A percentile compares a stretch with the other conserved stretches of the same genome.
These are phyloP conservation scores for Opisthocomus hoazin DNA, from an alignment of 2,113 vertebrate species.

Conservation along the genomic window DNA sequence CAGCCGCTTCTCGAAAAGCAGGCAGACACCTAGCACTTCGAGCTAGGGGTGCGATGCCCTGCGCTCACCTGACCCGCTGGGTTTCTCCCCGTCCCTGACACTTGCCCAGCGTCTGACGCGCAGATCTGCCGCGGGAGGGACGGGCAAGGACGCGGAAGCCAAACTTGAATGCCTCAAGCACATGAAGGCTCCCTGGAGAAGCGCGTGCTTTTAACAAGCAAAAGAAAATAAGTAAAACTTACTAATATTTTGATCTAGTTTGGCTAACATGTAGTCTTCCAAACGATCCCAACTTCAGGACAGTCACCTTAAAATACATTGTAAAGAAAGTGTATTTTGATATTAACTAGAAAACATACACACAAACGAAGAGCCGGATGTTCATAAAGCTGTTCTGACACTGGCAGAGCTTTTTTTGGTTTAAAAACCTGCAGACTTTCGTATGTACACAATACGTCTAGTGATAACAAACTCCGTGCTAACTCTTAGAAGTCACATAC, in stretches of 20 bases:
- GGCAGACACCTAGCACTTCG: not conserved
- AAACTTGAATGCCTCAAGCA: not conserved
- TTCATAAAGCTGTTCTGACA: not conserved
- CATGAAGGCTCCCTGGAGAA: not conserved
- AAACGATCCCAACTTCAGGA: not conserved
- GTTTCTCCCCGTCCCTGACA: not conserved
- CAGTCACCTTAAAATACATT: not conserved
- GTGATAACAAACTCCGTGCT: not conserved
- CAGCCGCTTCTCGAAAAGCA: not conserved
- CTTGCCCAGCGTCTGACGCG: not conserved
- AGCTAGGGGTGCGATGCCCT: not conserved
- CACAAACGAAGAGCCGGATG: not conserved
- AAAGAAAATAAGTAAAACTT: not conserved
- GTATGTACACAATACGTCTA: not conserved
- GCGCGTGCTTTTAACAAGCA: not conserved
- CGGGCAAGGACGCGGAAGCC: not conserved
- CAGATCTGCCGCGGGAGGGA: not conserved
- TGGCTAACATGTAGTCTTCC: not conserved
- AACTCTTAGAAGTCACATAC: not conserved
- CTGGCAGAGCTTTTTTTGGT: not conserved
- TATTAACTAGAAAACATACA: not conserved
- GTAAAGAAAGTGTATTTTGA: not conserved
- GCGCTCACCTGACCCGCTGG: not conserved
- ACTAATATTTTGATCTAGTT: not conserved
- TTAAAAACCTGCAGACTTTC: not conserved